A percentile compares a stretch with the other conserved stretches of the same genome.
phyloP scores from a whole-genome alignment of 1,140 invertebrate species.

The honey bee (Apis mellifera) region Amel_HAv3.1 CM009937.2:11148501-11149000 shows the following conservation, averaged over 20 bases:
- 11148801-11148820: no score
- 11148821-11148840: no score
- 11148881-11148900: neutral
- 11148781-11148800: no score
- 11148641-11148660: neutral
- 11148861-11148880: neutral
- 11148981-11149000: neutral
- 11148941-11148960: neutral
- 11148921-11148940: neutral
- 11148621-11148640: neutral
- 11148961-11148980: neutral
- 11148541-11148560: no score
- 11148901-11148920: neutral
- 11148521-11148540: neutral
- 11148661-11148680: neutral
- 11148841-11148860: no score
- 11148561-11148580: conserved; percentile 22
- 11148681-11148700: conserved; percentile 1
- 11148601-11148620: conserved; percentile 2
- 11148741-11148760: no score
- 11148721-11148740: no score
- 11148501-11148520: neutral
- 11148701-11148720: no score
- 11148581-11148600: neutral
- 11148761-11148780: no score